Percentiles rank a stretch among this genome's conserved stretches.
phyloP scores from a whole-genome alignment of 2,797 vertebrate genomes.

The Bradypus variegatus region DNA sequence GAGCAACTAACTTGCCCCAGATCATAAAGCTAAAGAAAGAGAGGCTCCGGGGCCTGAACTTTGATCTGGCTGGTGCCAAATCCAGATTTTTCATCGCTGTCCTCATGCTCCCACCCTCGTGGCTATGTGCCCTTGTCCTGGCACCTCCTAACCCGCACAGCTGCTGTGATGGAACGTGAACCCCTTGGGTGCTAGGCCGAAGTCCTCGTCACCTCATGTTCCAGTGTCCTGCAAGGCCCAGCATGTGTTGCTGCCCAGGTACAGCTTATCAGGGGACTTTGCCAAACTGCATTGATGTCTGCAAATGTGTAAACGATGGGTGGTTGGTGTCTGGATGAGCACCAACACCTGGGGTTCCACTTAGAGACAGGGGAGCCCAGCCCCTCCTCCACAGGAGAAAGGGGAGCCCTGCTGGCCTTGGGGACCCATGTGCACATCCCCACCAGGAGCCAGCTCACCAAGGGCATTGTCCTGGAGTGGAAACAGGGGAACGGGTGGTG shows the following conservation, averaged over 20 bases:
- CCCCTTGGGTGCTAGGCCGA: not conserved
- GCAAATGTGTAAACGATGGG: not conserved
- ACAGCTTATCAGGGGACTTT: not conserved
- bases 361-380: not conserved
- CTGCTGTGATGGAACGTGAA: not conserved
- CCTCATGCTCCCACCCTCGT: not conserved
- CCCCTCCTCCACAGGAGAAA: not conserved
- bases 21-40: not conserved
- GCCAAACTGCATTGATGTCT: not conserved
- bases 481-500: not conserved
- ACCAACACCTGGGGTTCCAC: not conserved
- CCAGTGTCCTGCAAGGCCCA: not conserved
- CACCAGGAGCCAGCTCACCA: not conserved
- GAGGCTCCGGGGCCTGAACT: not conserved
- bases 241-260: no score
- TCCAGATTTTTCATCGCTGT: not conserved
- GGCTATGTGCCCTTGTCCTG: no score
- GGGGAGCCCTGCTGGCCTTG: not conserved
- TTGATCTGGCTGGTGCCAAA: not conserved
- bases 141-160: no score
- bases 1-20: not conserved
- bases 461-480: not conserved
- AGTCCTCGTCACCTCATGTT: not conserved
- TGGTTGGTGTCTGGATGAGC: not conserved
- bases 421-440: not conserved